These are phyloP conservation scores for Ruditapes philippinarum DNA, from an alignment of 1,140 invertebrate genomes.

Conservation along the genomic window DNA sequence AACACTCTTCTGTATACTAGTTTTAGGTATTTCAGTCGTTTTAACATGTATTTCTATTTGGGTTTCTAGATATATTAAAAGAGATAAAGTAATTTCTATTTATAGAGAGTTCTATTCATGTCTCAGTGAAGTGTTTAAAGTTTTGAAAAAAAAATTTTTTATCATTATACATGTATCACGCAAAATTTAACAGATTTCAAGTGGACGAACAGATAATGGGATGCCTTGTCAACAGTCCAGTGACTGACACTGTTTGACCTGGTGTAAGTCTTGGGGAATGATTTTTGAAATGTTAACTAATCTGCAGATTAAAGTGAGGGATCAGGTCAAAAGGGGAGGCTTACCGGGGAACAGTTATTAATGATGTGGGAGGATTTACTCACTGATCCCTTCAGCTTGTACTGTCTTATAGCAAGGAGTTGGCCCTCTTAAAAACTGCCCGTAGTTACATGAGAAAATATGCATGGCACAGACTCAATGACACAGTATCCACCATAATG, in stretches of 20 bases:
- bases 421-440: neutral
- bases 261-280: neutral
- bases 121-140: neutral
- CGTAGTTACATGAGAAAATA: neutral
- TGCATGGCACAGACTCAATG: neutral
- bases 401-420: neutral
- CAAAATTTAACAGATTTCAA: slow-evolving; percentile 15
- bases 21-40: too few species aligned
- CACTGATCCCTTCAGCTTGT: slow-evolving; percentile 21
- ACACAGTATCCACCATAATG: neutral
- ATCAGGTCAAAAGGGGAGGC: slow-evolving; percentile 23
- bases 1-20: too few species aligned
- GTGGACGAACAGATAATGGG: neutral
- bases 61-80: too few species aligned
- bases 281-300: neutral
- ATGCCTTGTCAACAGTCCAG: slow-evolving; percentile 5
- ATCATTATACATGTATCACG: too few species aligned
- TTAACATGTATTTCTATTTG: too few species aligned
- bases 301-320: neutral
- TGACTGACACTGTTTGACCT: neutral
- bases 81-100: too few species aligned
- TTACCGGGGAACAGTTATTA: slow-evolving; percentile 5
- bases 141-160: too few species aligned
- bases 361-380: slow-evolving; percentile 15
- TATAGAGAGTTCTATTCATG: neutral